Conservation (phyloP, 1,140 invertebrate species). For the Drosophila bifasciata region DNA sequence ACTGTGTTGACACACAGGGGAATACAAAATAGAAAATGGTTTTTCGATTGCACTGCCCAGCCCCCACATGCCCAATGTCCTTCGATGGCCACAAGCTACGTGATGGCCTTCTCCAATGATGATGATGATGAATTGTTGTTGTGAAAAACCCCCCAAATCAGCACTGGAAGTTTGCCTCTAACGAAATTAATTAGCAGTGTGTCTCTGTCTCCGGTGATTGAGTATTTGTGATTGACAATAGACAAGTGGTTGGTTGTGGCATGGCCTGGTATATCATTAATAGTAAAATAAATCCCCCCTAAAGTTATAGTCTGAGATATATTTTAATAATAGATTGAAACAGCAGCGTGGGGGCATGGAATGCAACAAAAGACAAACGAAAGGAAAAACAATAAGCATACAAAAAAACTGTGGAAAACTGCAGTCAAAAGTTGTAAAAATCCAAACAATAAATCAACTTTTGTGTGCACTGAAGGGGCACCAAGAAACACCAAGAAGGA, state of each 20-base stretch:
- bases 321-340: too few species aligned
- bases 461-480: conserved; percentile 24
- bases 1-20: conserved; percentile 36
- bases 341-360: too few species aligned
- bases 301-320: too few species aligned
- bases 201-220: conserved; percentile 35
- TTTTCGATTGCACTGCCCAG: conserved; percentile 35
- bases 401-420: conserved; percentile 18
- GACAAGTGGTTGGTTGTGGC: too few species aligned
- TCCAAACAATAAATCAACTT: conserved; percentile 62
- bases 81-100: conserved; percentile 32
- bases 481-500: too few species aligned
- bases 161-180: conserved; percentile 31
- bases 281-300: neutral
- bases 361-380: conserved; percentile 44
- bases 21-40: conserved; percentile 65
- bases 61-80: conserved; percentile 23
- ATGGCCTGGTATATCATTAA: too few species aligned
- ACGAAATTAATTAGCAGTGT: conserved; percentile 57
- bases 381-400: conserved; percentile 43
- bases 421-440: conserved; percentile 59
- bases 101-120: conserved; percentile 34
- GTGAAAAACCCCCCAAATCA: conserved; percentile 38
- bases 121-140: conserved; percentile 43
- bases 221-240: conserved; percentile 21